Percentiles rank a stretch among this genome's conserved stretches.
Conservation (phyloP, 2,888 invertebrate species). For the Mellilla xanthometata region DNA sequence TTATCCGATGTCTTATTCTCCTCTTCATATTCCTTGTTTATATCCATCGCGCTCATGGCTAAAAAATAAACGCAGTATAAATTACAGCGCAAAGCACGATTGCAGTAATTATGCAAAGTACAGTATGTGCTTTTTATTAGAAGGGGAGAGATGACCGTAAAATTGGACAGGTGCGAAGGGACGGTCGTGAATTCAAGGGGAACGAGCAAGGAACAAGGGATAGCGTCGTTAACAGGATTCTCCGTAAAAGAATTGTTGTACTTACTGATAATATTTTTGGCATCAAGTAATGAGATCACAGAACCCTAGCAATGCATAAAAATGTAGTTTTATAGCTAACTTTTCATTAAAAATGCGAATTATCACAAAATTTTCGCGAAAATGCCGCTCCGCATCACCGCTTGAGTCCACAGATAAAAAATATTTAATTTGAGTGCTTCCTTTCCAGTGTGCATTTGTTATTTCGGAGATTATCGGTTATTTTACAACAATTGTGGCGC, state of each 20-base stretch:
- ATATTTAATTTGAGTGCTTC: background rate
- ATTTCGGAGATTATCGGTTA: slow-evolving; percentile 11
- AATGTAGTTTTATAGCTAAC: background rate
- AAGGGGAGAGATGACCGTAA: slow-evolving; percentile 8
- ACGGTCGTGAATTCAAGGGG: slow-evolving; percentile 20
- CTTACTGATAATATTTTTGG: slow-evolving; percentile 21
- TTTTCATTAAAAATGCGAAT: slow-evolving; percentile 7
- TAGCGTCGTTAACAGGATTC: slow-evolving; percentile 15
- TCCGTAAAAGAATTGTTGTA: slow-evolving; percentile 6
- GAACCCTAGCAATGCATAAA: background rate
- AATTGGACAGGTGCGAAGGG: slow-evolving; percentile 24
- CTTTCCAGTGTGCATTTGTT: background rate
- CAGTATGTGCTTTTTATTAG: background rate
- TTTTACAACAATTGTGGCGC: too few species aligned
- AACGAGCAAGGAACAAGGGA: slow-evolving; percentile 23
- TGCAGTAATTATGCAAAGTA: slow-evolving; percentile 1
- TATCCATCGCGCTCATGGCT: slow-evolving; percentile 63
- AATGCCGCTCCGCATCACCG: slow-evolving; percentile 29
- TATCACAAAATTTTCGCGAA: slow-evolving; percentile 7
- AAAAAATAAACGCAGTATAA: slow-evolving; percentile 6
- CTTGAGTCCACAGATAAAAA: slow-evolving; percentile 15
- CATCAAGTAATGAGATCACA: slow-evolving; percentile 12
- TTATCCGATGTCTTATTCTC: slow-evolving; percentile 83
- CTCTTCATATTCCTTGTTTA: slow-evolving; percentile 66
- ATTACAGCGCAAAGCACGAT: slow-evolving; percentile 5